Conservation (phyloP, 2,113 vertebrate genomes). For the Prochilodus magdalenae region DNA sequence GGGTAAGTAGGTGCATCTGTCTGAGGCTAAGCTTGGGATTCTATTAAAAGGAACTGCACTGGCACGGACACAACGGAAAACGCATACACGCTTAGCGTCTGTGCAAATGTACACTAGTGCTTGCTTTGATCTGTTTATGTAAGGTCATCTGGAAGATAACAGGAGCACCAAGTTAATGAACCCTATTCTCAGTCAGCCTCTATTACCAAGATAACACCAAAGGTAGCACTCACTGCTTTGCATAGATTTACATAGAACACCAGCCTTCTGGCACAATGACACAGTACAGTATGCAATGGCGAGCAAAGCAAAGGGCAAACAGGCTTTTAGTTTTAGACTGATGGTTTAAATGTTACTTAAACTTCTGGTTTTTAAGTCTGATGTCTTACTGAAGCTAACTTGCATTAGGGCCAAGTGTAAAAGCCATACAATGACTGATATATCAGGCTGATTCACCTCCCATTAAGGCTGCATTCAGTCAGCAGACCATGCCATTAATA, state of each 20-base stretch:
- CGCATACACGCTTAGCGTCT: background rate
- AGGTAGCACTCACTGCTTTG: background rate
- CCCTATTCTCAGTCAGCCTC: background rate
- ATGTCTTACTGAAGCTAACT: no score
- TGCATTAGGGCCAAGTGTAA: no score
- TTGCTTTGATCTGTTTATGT: background rate
- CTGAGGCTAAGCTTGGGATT: background rate
- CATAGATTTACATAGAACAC: slow-evolving; percentile 14
- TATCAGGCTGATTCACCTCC: no score
- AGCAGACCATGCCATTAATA: no score
- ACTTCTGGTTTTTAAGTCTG: no score
- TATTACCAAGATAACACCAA: background rate
- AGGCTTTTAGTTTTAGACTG: no score
- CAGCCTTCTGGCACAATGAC: background rate
- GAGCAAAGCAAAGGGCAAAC: background rate
- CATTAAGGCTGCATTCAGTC: no score
- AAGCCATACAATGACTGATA: no score
- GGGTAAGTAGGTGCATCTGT: slow-evolving; percentile 5
- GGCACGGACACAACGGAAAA: background rate
- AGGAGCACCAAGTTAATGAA: background rate
- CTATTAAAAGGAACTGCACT: background rate
- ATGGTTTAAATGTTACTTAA: no score
- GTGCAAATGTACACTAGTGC: background rate
- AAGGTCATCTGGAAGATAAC: background rate
- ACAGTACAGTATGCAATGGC: background rate